Conservation (phyloP, 2,113 vertebrate species). For the Lophotis ruficrista region DNA sequence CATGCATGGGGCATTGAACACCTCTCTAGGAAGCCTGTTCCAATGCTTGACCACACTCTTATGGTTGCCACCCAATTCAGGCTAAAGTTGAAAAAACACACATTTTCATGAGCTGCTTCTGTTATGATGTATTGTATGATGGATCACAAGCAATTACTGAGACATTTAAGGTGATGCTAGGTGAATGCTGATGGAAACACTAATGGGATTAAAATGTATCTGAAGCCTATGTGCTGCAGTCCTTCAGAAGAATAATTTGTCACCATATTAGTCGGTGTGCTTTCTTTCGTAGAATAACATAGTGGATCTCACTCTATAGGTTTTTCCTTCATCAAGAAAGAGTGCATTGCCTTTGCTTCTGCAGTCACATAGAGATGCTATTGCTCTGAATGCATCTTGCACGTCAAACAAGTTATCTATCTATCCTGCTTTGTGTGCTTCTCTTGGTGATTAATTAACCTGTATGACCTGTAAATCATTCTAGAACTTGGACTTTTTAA, state of each 20-base stretch:
- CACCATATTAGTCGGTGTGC: fast-evolving
- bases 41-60: not conserved
- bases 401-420: not conserved
- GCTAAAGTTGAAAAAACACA: not conserved
- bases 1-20: not conserved
- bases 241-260: not conserved
- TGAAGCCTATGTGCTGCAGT: not conserved
- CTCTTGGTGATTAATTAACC: not conserved
- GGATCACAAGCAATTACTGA: not conserved
- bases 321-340: not conserved
- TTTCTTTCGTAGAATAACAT: not conserved
- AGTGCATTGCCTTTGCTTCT: not conserved
- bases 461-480: not conserved
- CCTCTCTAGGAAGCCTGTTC: not conserved
- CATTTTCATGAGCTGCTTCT: not conserved
- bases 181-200: not conserved
- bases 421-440: not conserved
- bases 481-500: not conserved
- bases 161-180: not conserved
- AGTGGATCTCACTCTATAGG: not conserved
- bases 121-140: not conserved
- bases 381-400: not conserved
- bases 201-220: not conserved
- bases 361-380: not conserved
- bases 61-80: not conserved